phyloP scores from a whole-genome alignment of 2,888 invertebrate species.

The Lithophane leautieri region DNA sequence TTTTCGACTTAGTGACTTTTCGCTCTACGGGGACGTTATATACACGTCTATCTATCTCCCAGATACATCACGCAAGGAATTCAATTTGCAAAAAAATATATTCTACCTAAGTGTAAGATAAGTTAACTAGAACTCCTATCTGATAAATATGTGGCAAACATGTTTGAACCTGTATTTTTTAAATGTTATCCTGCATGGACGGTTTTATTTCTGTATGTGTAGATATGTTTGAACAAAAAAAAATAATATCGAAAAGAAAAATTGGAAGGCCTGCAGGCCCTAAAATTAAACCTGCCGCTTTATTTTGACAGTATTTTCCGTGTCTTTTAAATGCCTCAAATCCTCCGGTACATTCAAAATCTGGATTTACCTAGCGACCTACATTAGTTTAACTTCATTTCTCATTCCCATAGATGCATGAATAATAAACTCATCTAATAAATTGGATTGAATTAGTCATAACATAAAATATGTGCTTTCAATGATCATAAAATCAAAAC shows the following conservation, averaged over 20 bases:
- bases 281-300: neutral
- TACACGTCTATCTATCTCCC: no score
- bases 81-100: neutral
- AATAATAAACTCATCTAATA: constrained; percentile 23
- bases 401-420: neutral
- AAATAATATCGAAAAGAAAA: no score
- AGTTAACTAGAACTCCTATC: neutral
- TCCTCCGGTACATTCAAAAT: no score
- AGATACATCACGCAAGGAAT: no score
- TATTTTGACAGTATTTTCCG: neutral
- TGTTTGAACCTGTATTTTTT: no score
- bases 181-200: no score
- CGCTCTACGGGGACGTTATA: no score
- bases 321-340: neutral
- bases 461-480: constrained; percentile 34
- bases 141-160: neutral
- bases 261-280: rapidly evolving
- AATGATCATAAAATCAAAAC: constrained; percentile 38
- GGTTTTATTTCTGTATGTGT: no score
- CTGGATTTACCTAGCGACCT: neutral
- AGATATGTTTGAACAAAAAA: no score
- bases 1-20: no score
- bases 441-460: constrained; percentile 14
- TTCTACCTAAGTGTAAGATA: neutral
- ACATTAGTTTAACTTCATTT: neutral